phyloP scores from a whole-genome alignment of 2,888 invertebrate genomes.

The Lysandra bellargus region DNA sequence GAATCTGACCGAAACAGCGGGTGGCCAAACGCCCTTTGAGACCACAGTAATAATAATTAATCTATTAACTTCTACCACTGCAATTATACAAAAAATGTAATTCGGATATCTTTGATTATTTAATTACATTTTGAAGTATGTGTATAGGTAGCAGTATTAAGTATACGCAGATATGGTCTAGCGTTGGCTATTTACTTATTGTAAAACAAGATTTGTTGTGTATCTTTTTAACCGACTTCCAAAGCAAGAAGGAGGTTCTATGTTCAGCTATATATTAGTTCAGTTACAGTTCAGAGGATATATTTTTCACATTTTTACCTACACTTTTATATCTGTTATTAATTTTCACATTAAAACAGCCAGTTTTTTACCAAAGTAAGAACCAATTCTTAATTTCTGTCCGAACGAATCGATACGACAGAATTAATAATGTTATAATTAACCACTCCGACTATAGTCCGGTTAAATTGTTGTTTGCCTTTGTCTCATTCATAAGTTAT shows the following conservation, averaged over 20 bases:
- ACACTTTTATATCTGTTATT: too few species aligned
- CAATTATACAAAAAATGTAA: constrained; percentile 26
- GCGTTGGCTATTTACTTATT: not conserved
- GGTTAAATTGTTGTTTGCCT: constrained; percentile 30
- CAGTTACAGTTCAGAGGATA: too few species aligned
- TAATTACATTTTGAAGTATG: constrained; percentile 25
- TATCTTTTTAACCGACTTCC: too few species aligned
- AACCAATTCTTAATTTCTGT: not conserved
- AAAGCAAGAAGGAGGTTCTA: too few species aligned
- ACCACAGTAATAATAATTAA: constrained; percentile 22
- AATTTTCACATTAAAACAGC: too few species aligned
- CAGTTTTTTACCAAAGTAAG: not conserved
- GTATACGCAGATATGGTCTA: not conserved
- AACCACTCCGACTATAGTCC: constrained; percentile 1
- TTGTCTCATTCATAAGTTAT: constrained; percentile 28
- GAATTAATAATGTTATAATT: constrained; percentile 29
- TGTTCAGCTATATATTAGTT: too few species aligned
- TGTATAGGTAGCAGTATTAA: not conserved
- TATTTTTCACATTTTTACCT: too few species aligned
- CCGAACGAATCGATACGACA: not conserved
- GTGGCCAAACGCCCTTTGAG: constrained; percentile 17
- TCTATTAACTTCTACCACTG: constrained; percentile 28
- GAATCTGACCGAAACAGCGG: not conserved
- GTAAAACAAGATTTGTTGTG: not conserved
- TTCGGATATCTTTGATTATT: constrained; percentile 15